Percentiles rank a stretch among this genome's conserved stretches.
phyloP scores from a whole-genome alignment of 1,140 invertebrate species.

The Drosophila auraria region DNA sequence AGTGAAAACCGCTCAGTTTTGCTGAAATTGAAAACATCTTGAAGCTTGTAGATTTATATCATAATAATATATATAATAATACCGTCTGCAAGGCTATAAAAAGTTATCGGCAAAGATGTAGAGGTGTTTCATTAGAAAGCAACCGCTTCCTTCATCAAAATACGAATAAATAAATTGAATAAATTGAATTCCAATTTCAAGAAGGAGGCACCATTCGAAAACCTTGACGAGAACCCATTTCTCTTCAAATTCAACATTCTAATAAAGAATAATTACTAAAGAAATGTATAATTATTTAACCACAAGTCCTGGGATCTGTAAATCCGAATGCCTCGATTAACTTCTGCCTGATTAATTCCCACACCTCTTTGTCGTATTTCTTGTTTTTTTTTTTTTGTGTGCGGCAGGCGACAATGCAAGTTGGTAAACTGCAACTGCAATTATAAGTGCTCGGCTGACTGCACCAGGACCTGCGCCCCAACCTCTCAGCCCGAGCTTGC shows the following conservation, averaged over 20 bases:
- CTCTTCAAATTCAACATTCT: background rate
- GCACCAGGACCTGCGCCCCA: constrained; percentile 37
- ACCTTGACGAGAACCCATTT: no score
- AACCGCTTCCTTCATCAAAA: no score
- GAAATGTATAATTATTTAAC: background rate
- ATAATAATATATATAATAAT: no score
- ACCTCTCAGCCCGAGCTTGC: constrained; percentile 8
- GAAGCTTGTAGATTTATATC: no score
- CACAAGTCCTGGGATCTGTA: background rate
- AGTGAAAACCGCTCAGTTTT: no score
- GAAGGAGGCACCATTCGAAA: no score
- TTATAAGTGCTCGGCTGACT: constrained; percentile 75
- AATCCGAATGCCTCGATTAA: background rate
- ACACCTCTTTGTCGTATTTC: constrained; percentile 1
- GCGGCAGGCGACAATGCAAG: constrained; percentile 13
- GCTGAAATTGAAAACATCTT: no score
- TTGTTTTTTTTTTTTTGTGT: background rate
- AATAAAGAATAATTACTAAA: background rate
- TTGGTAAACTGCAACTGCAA: constrained; percentile 74
- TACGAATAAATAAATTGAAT: no score
- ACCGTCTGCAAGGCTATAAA: no score
- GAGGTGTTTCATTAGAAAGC: no score
- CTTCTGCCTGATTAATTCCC: constrained; percentile 13
- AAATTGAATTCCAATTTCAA: no score
- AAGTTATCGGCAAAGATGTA: no score